Percentiles rank a stretch among this genome's conserved stretches.
phyloP scores from a whole-genome alignment of 1,140 invertebrate species.

The Oryctes rhinoceros region DNA sequence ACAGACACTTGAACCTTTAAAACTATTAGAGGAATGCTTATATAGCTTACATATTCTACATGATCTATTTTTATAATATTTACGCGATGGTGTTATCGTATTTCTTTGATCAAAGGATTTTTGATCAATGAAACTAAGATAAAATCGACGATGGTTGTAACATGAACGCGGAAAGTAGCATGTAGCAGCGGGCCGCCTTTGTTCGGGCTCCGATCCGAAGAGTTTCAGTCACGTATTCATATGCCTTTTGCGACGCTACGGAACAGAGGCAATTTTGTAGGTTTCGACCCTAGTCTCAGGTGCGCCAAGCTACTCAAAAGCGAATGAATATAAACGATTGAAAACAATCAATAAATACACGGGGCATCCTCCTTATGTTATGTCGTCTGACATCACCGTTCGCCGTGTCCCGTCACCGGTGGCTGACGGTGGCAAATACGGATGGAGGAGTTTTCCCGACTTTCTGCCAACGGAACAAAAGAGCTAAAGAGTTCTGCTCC shows the following conservation, averaged over 20 bases:
- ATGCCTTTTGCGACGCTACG: constrained; percentile 41
- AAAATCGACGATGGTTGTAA: not conserved
- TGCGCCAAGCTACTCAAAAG: constrained; percentile 48
- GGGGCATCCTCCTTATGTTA: constrained; percentile 31
- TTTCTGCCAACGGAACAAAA: constrained; percentile 48
- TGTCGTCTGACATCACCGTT: constrained; percentile 14
- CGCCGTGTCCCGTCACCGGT: constrained; percentile 6
- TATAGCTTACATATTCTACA: too few species aligned
- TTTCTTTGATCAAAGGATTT: not conserved
- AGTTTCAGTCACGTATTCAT: constrained; percentile 43
- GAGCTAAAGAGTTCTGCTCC: constrained; percentile 51
- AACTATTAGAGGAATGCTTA: too few species aligned
- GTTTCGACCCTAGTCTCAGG: constrained; percentile 46
- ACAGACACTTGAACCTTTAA: too few species aligned
- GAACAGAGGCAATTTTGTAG: constrained; percentile 45
- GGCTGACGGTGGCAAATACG: constrained; percentile 26
- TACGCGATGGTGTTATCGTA: too few species aligned
- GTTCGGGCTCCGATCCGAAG: not conserved
- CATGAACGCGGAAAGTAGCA: not conserved
- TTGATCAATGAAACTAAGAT: not conserved
- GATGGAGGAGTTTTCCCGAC: constrained; percentile 19
- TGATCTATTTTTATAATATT: too few species aligned
- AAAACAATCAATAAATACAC: constrained; percentile 52
- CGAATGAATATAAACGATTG: constrained; percentile 51
- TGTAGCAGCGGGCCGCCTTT: not conserved